Base-by-base conservation (phyloP, 2,797 vertebrate genomes). In the Dicrostonyx torquatus region DNA sequence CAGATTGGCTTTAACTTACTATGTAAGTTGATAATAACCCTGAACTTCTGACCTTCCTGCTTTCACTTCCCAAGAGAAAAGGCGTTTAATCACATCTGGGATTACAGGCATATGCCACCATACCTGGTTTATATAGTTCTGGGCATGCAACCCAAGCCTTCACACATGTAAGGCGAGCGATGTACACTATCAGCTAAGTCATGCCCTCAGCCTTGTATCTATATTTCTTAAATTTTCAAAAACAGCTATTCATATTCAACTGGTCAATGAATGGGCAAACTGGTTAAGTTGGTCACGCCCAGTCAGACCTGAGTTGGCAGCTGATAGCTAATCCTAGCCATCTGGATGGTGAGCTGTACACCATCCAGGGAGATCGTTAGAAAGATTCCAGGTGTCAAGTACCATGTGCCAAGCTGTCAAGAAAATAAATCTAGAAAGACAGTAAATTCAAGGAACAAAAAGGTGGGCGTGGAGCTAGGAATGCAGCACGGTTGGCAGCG, bases 191-290 rank as follows among this genome's bases (percentile, higher is more conserved):
- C 64, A 53, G 8, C 20, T 37, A 70, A 53, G 20, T 48, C 7
- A 17, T 17, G 45, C 45, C 31, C 45, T 15, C 12, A 68, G 11
- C 45, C 22, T 70, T 2, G 10, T 17, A 66, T 80, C 40, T 48
- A 40, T 64, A 58, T 48, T n/a, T 37, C 14, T 93, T 85, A 96
- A 87, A 84, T 64, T 72, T 93, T 85, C n/a, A 31, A 96, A 88
- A 70, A 40, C 48, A 80, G 88, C 6, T 37, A 34, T 82, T 90
- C 18, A 22, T 24, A 34, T 82, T 90, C 18, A 22, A 29, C 31
- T 93, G 66, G 43, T 43, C 50, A 82, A 17, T 50, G 29, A 70
- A 29, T 45, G 26, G 55, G 72, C 64, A 83, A 75, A 50, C 29
- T 70, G 11, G n/a, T 78, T 88, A 88, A 29, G 15, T 89, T 37